Evolutionary conservation across 1,140 invertebrate species (phyloP).

Genomic region (Drosophila oshimai): DNA sequence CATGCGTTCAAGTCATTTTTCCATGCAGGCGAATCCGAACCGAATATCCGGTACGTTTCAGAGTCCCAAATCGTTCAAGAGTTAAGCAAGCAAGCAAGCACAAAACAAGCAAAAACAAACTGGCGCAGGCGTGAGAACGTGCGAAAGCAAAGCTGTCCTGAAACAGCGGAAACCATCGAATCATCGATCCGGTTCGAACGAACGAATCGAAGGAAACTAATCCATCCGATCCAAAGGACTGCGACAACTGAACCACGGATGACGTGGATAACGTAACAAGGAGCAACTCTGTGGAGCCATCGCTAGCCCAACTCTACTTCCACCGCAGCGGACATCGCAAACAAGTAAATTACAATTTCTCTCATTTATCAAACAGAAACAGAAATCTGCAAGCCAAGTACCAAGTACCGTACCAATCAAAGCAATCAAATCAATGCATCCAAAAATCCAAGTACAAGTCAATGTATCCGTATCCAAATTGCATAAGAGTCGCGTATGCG

Average conservation of each 20-base stretch:
- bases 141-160: no score
- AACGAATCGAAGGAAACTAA: no score
- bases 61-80: slow-evolving; percentile 54
- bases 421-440: slow-evolving; percentile 28
- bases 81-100: slow-evolving; percentile 27
- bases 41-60: slow-evolving; percentile 75
- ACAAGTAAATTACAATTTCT: slow-evolving; percentile 77
- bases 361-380: slow-evolving; percentile 59
- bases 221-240: no score
- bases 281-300: slow-evolving; percentile 3
- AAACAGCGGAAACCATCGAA: no score
- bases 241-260: neutral
- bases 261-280: slow-evolving; percentile 14
- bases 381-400: slow-evolving; percentile 24
- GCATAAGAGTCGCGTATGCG: slow-evolving; percentile 50
- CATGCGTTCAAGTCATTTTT: slow-evolving; percentile 83
- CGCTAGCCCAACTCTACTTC: slow-evolving; percentile 15
- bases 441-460: neutral
- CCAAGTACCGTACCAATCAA: slow-evolving; percentile 1
- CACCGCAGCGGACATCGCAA: slow-evolving; percentile 43
- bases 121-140: no score
- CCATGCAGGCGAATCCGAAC: slow-evolving; percentile 73
- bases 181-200: no score
- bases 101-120: slow-evolving; percentile 18
- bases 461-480: slow-evolving; percentile 44